Evolutionary conservation across 2,888 invertebrate species (phyloP), one percentile per base, ranked within the genome.

Genomic region (Bhutanitis thaidina): DNA sequence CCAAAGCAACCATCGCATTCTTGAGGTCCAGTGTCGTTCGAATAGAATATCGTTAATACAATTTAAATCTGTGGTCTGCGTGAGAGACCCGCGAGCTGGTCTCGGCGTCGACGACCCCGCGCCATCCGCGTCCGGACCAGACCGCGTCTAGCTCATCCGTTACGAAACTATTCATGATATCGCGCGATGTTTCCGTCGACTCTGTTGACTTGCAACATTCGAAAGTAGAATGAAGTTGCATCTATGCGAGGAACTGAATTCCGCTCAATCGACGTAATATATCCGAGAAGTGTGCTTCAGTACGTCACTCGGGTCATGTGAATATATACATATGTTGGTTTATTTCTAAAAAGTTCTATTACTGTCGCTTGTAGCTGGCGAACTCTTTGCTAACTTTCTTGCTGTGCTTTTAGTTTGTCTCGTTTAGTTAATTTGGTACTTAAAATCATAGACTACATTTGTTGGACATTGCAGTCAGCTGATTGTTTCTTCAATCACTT

Each of bases 131-230:
- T 35, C 36, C 36, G 43, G 49, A 43, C 37, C 20, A 44, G 29
- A 14, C 5, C 36, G 15, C 36, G 36, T 25, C 10, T 29, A 43
- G 49, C 35, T 49, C 49, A 43, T 43, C 43, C 38, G 14, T 49
- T 49, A 29, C 34, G 49, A 43, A 15, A 49, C 30, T 20, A 14
- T 36, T 37, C 25, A 25, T 38, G 38, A 46, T 30, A 47, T 34
- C 34, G n/a, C 13, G 13, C 29, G 37, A 14, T 29, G 9, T 32
- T 29, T 16, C 27, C 35, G 36, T 30, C 30, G 30, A 7, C 38
- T 9, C 5, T n/a, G 38, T 32, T 13, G n/a, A 38, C 38, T 43
- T 32, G 32, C 10, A 37, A 27, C 39, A 39, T 39, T 27, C 38
- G 29, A 44, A 39, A 50, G 43, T 15, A 13, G 12, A 30, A 20